These are phyloP conservation scores for Neoitamus cyanurus DNA, from an alignment of 2,888 invertebrate genomes.

Conservation along the genomic window DNA sequence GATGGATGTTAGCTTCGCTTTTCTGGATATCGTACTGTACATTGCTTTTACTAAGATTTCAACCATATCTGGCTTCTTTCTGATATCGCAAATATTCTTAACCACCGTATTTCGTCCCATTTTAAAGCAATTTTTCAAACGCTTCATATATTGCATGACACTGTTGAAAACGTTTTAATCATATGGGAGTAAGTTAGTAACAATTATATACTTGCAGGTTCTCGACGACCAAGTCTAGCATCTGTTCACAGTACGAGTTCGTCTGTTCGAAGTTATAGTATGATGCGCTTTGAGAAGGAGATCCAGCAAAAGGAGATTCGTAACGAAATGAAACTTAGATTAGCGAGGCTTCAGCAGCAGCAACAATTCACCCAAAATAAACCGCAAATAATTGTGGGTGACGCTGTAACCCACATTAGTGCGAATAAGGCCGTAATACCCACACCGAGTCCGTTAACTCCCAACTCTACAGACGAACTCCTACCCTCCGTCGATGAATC, in stretches of 20 bases:
- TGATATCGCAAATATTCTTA: background rate
- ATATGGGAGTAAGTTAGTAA: background rate
- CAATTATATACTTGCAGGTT: conserved; percentile 71
- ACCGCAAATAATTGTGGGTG: conserved; percentile 67
- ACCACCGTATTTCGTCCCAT: background rate
- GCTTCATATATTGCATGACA: conserved; percentile 11
- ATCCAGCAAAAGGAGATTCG: conserved; percentile 84
- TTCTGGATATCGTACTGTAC: background rate
- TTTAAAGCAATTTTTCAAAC: background rate
- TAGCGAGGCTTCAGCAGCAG: conserved; percentile 75
- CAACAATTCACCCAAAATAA: conserved; percentile 70
- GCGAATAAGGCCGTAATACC: conserved; percentile 63
- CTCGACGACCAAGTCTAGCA: conserved; percentile 87
- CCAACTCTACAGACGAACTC: conserved; percentile 85
- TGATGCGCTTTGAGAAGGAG: conserved; percentile 82
- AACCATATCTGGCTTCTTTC: too few relatives aligned
- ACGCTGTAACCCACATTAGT: conserved; percentile 62
- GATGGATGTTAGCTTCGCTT: background rate
- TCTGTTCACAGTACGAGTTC: conserved; percentile 87
- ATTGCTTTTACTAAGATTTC: background rate
- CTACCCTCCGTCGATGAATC: conserved; percentile 84
- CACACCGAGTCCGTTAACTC: conserved; percentile 82
- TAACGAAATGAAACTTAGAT: conserved; percentile 79
- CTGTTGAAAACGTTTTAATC: background rate
- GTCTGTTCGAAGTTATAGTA: conserved; percentile 84